Conservation (phyloP, 2,797 vertebrate genomes). For the Molossus molossus region DNA sequence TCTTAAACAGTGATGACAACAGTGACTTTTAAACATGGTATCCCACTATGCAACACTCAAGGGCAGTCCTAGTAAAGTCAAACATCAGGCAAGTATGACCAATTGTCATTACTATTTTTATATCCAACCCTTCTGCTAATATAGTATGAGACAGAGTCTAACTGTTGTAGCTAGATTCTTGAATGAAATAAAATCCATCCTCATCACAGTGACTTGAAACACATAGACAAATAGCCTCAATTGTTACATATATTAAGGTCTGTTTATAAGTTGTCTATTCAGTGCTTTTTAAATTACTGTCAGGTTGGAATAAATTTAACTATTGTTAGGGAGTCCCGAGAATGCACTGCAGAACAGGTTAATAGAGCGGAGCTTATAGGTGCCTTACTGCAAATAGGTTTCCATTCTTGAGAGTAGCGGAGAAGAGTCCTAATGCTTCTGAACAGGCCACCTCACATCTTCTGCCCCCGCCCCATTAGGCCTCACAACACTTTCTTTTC, state of each 20-base stretch:
- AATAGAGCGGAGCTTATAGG: fast-evolving
- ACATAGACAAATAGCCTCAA: neutral
- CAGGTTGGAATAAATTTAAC: neutral
- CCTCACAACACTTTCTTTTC: too few relatives aligned
- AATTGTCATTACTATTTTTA: neutral
- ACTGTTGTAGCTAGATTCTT: neutral
- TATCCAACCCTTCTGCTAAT: neutral
- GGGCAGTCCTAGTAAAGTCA: neutral
- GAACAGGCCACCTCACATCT: neutral
- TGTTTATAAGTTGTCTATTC: neutral
- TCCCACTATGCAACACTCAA: neutral
- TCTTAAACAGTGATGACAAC: fast-evolving
- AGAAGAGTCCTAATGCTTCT: neutral
- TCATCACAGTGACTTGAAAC: neutral
- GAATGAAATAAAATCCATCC: neutral
- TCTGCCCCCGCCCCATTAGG: neutral
- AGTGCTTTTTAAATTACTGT: too few relatives aligned
- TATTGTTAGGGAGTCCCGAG: neutral
- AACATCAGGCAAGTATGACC: neutral
- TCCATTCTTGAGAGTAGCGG: neutral
- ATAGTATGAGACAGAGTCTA: neutral
- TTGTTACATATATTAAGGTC: neutral
- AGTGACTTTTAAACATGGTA: neutral
- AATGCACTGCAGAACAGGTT: fast-evolving
- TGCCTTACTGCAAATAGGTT: too few relatives aligned